Conservation (phyloP, 2,113 vertebrate genomes). For the Panthera tigris region DNA sequence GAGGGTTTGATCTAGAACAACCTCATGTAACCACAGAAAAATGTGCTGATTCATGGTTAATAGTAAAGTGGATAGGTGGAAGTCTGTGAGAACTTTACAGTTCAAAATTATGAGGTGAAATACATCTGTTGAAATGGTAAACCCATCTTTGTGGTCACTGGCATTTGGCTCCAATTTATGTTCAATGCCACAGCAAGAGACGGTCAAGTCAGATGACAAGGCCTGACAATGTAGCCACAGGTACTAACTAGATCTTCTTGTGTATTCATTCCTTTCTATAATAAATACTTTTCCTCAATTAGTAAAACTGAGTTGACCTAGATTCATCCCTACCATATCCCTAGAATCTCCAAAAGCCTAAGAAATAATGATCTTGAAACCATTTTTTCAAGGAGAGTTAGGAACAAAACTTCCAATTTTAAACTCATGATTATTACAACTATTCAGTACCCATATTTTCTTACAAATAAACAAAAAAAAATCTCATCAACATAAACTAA, state of each 20-base stretch:
- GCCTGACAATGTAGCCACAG: not conserved
- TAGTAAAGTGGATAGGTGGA: not conserved
- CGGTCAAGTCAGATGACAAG: not conserved
- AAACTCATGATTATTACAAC: not conserved
- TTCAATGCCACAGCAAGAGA: not conserved
- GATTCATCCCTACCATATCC: not conserved
- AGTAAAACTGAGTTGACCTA: not conserved
- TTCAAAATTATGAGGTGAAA: not conserved
- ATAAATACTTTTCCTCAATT: slow-evolving; percentile 26
- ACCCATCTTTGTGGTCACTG: not conserved
- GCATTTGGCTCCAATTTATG: not conserved
- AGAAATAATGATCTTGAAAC: slow-evolving; percentile 1
- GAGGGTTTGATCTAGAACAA: not conserved
- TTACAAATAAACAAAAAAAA: slow-evolving; percentile 9
- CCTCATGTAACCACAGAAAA: not conserved
- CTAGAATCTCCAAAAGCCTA: slow-evolving; percentile 8
- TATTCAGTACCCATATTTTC: not conserved
- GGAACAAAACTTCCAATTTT: slow-evolving; percentile 3
- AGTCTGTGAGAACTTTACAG: not conserved
- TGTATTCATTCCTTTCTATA: not conserved
- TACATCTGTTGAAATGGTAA: slow-evolving; percentile 2
- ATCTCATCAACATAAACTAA: slow-evolving; percentile 20
- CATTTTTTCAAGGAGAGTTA: not conserved
- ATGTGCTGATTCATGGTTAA: not conserved
- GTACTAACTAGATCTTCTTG: not conserved